phyloP scores from a whole-genome alignment of 2,113 vertebrate genomes.

The Eonycteris spelaea region DNA sequence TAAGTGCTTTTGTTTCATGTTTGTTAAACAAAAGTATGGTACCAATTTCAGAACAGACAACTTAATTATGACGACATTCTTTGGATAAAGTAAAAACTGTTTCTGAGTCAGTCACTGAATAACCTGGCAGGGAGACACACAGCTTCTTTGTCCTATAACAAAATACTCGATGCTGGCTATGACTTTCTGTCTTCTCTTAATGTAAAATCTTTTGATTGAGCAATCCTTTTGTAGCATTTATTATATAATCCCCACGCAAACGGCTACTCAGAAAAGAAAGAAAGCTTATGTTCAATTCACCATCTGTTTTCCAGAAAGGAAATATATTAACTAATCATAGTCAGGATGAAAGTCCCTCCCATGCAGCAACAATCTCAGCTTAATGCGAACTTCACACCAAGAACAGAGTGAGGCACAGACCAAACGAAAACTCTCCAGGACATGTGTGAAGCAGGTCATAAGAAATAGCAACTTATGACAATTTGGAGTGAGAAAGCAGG shows the following conservation, averaged over 20 bases:
- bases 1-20: constrained; percentile 18
- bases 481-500: neutral
- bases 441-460: neutral
- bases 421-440: neutral
- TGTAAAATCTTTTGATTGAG: constrained; percentile 40
- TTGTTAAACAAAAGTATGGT: neutral
- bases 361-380: neutral
- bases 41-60: constrained; percentile 33
- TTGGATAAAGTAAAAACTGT: neutral
- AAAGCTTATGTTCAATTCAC: constrained; percentile 37
- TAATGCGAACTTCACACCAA: neutral
- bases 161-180: neutral
- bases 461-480: neutral
- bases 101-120: constrained; percentile 42
- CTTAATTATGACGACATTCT: constrained; percentile 45
- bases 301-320: constrained; percentile 63
- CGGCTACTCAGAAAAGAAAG: constrained; percentile 61
- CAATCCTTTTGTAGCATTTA: constrained; percentile 31
- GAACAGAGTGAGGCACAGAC: neutral
- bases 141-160: constrained; percentile 22
- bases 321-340: constrained; percentile 29
- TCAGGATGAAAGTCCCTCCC: neutral
- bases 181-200: constrained; percentile 6
- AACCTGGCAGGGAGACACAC: neutral
- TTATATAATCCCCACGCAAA: constrained; percentile 57